Conservation (phyloP, 2,113 vertebrate species). For the Brachionichthys hirsutus region DNA sequence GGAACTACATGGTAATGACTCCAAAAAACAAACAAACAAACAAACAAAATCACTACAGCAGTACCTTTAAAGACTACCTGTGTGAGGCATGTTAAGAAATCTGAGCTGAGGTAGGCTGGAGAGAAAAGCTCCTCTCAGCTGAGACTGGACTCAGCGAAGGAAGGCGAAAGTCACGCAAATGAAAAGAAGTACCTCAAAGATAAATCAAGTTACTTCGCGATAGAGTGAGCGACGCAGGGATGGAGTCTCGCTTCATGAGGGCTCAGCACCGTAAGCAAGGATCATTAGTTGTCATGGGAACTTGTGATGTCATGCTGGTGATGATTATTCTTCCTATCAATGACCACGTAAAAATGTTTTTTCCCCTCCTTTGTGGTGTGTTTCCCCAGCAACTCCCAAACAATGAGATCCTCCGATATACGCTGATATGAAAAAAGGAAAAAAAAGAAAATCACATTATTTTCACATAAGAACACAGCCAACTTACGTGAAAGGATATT, state of each 20-base stretch:
- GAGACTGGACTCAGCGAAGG: conserved; percentile 59
- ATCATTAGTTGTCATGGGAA: conserved; percentile 50
- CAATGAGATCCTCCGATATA: conserved; percentile 26
- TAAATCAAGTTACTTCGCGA: conserved; percentile 42
- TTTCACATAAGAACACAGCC: conserved; percentile 2
- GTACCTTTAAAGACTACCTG: conserved; percentile 71
- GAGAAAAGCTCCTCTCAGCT: conserved; percentile 66
- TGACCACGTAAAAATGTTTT: conserved; percentile 27
- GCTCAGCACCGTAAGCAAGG: conserved; percentile 43
- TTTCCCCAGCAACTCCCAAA: conserved; percentile 41
- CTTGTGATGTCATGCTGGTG: conserved; percentile 28
- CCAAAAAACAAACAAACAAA: too few species aligned
- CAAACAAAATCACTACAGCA: conserved; percentile 61
- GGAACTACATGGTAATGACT: conserved; percentile 59
- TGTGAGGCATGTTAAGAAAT: conserved; percentile 69
- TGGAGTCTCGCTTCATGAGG: conserved; percentile 57
- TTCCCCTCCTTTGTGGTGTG: conserved; percentile 4
- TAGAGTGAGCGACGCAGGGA: conserved; percentile 26
- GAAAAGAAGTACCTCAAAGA: conserved; percentile 63
- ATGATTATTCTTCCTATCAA: conserved; percentile 41
- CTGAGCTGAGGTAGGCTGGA: conserved; percentile 81
- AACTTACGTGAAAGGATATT: not conserved
- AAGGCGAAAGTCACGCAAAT: conserved; percentile 43
- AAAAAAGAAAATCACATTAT: not conserved
- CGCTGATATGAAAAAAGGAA: conserved; percentile 7